Evolutionary conservation across 2,113 vertebrate genomes (phyloP).

Genomic region (Trinectes maculatus): DNA sequence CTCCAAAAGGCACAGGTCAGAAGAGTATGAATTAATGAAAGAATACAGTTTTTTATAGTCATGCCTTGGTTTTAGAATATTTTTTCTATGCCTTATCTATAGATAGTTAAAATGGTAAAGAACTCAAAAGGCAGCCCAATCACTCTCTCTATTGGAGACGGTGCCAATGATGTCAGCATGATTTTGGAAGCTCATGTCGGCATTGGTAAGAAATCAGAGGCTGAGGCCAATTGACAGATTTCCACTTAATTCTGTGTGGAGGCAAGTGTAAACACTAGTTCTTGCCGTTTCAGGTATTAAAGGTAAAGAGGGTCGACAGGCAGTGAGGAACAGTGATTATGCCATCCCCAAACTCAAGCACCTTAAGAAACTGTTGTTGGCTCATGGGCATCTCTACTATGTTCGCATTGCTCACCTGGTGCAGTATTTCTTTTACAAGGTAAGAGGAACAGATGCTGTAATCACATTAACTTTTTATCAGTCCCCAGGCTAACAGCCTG

Average conservation of each 20-base stretch:
- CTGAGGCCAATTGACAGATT: not conserved
- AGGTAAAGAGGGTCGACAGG: conserved; percentile 97
- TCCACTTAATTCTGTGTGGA: not conserved
- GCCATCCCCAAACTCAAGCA: conserved; percentile 97
- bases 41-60: not conserved
- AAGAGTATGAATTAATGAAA: not conserved
- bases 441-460: conserved; percentile 55
- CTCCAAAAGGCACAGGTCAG: conserved; percentile 97
- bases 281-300: conserved; percentile 87
- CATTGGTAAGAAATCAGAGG: conserved; percentile 86
- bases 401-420: conserved; percentile 98
- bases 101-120: conserved; percentile 99
- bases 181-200: conserved; percentile 98
- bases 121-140: conserved; percentile 93
- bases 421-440: conserved; percentile 99
- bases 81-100: conserved; percentile 3
- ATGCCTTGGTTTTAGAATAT: not conserved
- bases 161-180: conserved; percentile 99
- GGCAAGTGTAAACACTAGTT: not conserved
- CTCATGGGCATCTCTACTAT: conserved; percentile 97
- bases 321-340: conserved; percentile 96
- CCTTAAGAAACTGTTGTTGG: conserved; percentile 92
- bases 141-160: conserved; percentile 94
- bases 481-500: not conserved
- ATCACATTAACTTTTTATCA: not conserved